Conservation (phyloP, 2,113 vertebrate genomes). For the Phalacrocorax pelagicus region DNA sequence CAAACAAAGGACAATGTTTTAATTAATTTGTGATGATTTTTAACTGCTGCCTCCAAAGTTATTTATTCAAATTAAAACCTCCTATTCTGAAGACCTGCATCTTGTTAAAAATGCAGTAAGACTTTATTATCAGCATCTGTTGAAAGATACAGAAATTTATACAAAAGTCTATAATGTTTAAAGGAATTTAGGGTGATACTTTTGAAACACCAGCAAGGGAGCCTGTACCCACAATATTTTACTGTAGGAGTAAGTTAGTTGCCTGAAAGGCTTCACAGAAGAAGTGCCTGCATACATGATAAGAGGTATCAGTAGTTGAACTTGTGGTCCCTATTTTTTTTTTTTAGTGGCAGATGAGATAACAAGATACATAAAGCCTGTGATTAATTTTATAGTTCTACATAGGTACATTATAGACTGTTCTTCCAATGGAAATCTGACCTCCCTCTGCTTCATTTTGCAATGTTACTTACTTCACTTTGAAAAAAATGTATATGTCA, state of each 20-base stretch:
- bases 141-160: not conserved
- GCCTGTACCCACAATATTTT: not conserved
- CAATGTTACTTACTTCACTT: not conserved
- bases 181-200: not conserved
- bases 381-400: not conserved
- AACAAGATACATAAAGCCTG: not conserved
- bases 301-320: not conserved
- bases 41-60: slow-evolving; percentile 57
- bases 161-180: not conserved
- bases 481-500: not conserved
- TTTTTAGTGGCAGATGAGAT: not conserved
- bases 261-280: not conserved
- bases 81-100: slow-evolving; percentile 17
- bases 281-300: not conserved
- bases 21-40: slow-evolving; percentile 78
- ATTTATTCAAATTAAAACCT: slow-evolving; percentile 61
- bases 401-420: not conserved
- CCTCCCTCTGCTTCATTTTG: not conserved
- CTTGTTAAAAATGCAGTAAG: slow-evolving; percentile 39
- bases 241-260: not conserved
- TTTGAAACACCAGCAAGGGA: not conserved
- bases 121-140: not conserved
- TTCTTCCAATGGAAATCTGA: not conserved
- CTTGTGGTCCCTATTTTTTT: rapidly evolving
- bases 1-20: slow-evolving; percentile 74